phyloP scores from a whole-genome alignment of 2,888 invertebrate genomes.

The Perithous albicinctus region DNA sequence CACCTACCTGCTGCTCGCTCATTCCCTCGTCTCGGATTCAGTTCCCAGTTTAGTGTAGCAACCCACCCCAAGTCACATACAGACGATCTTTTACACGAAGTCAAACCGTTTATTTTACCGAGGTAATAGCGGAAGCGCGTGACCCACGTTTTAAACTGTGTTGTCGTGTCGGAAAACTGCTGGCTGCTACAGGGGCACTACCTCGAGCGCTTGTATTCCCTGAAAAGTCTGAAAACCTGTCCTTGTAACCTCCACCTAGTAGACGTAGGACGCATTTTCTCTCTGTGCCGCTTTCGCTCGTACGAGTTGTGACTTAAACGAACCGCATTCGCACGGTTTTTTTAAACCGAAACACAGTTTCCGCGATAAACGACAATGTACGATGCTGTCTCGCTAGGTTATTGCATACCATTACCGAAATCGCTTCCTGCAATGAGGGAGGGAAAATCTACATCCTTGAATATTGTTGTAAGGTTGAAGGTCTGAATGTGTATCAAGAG shows the following conservation, averaged over 20 bases:
- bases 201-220: conserved; percentile 9
- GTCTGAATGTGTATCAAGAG: too few species aligned
- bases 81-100: conserved; percentile 66
- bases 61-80: conserved; percentile 61
- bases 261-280: conserved; percentile 36
- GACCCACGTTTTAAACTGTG: conserved; percentile 71
- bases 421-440: neutral
- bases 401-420: neutral
- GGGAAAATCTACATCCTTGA: too few species aligned
- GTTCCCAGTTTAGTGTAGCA: conserved; percentile 14
- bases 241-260: conserved; percentile 27
- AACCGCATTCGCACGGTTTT: conserved; percentile 44
- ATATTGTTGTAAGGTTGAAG: too few species aligned
- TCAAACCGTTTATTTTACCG: conserved; percentile 70
- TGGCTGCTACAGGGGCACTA: conserved; percentile 17
- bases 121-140: conserved; percentile 71
- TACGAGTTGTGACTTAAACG: conserved; percentile 62
- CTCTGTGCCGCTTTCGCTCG: conserved; percentile 17
- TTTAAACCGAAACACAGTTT: conserved; percentile 9
- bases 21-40: conserved; percentile 11
- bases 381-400: neutral
- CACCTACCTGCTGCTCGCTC: conserved; percentile 31
- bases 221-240: conserved; percentile 41
- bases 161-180: conserved; percentile 62
- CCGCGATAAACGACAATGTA: conserved; percentile 17